phyloP scores from a whole-genome alignment of 2,113 vertebrate species.

The Trinectes maculatus region DNA sequence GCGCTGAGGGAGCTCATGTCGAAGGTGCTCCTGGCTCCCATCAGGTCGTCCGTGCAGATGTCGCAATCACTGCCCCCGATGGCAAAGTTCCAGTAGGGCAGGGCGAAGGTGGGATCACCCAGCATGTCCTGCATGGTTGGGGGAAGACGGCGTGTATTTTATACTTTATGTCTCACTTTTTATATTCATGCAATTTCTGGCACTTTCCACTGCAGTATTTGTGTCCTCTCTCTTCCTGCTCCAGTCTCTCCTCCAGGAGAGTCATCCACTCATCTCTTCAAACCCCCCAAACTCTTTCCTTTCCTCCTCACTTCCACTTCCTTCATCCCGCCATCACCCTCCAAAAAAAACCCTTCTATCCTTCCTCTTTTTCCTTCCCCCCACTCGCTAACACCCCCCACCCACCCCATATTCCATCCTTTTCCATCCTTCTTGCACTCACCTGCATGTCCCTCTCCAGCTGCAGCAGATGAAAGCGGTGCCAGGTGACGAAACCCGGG shows the following conservation, averaged over 20 bases:
- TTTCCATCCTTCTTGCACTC: slow-evolving; percentile 16
- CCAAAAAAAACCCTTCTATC: background rate
- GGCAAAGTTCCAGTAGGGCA: slow-evolving; percentile 98
- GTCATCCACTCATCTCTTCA: background rate
- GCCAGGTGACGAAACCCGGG: slow-evolving; percentile 98
- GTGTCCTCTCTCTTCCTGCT: background rate
- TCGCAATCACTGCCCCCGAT: slow-evolving; percentile 91
- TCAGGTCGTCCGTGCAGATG: slow-evolving; percentile 92
- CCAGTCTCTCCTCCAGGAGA: background rate
- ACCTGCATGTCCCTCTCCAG: slow-evolving; percentile 96
- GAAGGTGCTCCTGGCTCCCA: slow-evolving; percentile 92
- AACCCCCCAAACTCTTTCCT: slow-evolving; percentile 12
- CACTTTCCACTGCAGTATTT: background rate
- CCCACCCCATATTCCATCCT: too few species aligned
- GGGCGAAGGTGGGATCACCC: slow-evolving; percentile 86
- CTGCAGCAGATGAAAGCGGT: slow-evolving; percentile 92
- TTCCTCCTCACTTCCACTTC: slow-evolving; percentile 12
- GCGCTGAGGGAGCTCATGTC: slow-evolving; percentile 87
- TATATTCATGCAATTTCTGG: background rate
- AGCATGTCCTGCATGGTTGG: slow-evolving; percentile 86
- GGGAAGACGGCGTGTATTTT: slow-evolving; percentile 1
- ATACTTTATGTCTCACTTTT: background rate
- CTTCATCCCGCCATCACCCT: slow-evolving; percentile 15
- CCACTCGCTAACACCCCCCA: too few species aligned
- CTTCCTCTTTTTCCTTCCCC: background rate